Conservation (phyloP, 2,113 vertebrate genomes). For the Struthidea cinerea region DNA sequence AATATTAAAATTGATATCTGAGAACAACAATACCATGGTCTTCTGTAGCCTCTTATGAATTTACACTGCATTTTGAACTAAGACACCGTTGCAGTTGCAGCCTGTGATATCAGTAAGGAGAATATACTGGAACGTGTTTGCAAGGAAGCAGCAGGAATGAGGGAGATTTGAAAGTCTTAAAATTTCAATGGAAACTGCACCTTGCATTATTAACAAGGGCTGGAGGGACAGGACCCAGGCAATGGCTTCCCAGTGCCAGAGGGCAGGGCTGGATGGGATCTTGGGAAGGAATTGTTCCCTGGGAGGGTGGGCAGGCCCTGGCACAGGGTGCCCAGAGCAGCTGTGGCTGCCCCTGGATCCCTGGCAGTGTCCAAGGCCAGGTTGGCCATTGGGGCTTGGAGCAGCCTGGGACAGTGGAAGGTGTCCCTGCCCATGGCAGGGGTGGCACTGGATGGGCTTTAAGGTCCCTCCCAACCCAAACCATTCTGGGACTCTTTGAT, state of each 20-base stretch:
- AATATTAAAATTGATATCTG: not conserved
- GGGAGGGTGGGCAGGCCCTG: not conserved
- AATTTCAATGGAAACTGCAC: not conserved
- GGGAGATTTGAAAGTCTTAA: not conserved
- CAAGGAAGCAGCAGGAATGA: not conserved
- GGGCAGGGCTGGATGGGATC: too few relatives aligned
- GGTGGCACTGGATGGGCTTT: rapidly evolving
- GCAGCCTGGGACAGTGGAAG: not conserved
- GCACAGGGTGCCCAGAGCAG: not conserved
- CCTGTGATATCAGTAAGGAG: not conserved
- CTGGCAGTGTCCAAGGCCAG: not conserved
- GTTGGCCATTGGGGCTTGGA: rapidly evolving
- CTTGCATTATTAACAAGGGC: not conserved
- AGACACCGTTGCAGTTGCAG: not conserved
- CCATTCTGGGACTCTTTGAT: not conserved
- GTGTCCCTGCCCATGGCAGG: not conserved
- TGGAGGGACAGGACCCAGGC: not conserved
- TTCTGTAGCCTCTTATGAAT: not conserved
- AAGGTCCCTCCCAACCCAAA: not conserved
- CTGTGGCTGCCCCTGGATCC: not conserved
- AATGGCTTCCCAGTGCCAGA: not conserved
- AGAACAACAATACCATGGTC: not conserved
- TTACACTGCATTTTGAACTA: not conserved
- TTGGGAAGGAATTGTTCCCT: not conserved
- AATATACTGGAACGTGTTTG: not conserved